A percentile compares a stretch with the other conserved stretches of the same genome.
phyloP scores from a whole-genome alignment of 1,140 invertebrate genomes.

The Scaptomyza montana region DNA sequence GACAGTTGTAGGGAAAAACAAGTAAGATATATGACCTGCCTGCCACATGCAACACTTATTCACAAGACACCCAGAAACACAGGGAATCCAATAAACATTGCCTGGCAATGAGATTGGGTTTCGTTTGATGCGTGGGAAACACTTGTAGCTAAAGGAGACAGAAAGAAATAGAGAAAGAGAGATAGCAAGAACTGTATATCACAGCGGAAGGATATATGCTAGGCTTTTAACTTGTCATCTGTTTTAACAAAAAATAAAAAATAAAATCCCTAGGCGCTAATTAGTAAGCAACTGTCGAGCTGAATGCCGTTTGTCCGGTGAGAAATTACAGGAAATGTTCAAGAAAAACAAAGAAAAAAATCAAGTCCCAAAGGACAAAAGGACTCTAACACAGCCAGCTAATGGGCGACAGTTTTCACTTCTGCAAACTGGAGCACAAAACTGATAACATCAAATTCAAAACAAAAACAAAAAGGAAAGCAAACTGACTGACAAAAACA shows the following conservation, averaged over 20 bases:
- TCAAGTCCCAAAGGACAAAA: slow-evolving; percentile 74
- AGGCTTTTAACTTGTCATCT: not conserved
- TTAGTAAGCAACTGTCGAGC: slow-evolving; percentile 49
- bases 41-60: slow-evolving; percentile 48
- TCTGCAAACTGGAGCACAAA: slow-evolving; percentile 67
- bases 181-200: not conserved
- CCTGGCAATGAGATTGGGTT: not conserved
- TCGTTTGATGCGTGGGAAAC: not conserved
- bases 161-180: too few relatives aligned
- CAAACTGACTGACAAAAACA: not conserved
- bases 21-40: slow-evolving; percentile 65
- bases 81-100: slow-evolving; percentile 15
- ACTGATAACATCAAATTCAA: slow-evolving; percentile 61
- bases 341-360: slow-evolving; percentile 45
- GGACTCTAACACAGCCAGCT: slow-evolving; percentile 41
- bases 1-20: slow-evolving; percentile 46
- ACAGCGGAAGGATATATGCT: not conserved
- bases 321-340: slow-evolving; percentile 77
- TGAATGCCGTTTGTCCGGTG: slow-evolving; percentile 41
- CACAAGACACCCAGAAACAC: slow-evolving; percentile 23
- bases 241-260: too few relatives aligned
- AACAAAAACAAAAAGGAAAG: slow-evolving; percentile 30
- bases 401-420: slow-evolving; percentile 27
- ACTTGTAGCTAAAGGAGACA: not conserved
- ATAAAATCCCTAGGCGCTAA: slow-evolving; percentile 68